Conservation (phyloP, 2,888 invertebrate species). For the Sthenelais limicola region DNA sequence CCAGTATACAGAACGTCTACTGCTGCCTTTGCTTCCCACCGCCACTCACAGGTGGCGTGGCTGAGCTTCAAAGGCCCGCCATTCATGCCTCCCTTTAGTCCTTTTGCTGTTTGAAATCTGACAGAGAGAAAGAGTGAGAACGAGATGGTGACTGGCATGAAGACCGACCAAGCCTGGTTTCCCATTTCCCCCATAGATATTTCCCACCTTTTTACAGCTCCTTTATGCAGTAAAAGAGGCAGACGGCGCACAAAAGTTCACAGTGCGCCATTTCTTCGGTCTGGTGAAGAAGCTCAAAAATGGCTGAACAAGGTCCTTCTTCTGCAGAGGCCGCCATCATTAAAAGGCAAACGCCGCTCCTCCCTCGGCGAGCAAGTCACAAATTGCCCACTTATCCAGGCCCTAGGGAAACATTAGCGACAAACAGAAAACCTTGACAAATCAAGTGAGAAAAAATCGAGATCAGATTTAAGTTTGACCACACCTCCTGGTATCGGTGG, state of each 20-base stretch:
- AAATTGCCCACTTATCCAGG: slow-evolving; percentile 33
- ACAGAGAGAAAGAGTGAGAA: background rate
- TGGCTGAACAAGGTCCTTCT: slow-evolving; percentile 12
- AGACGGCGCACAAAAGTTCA: slow-evolving; percentile 24
- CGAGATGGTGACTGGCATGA: background rate
- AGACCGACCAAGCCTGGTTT: background rate
- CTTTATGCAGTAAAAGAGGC: no score
- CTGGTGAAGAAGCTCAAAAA: slow-evolving; percentile 4
- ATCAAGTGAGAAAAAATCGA: background rate
- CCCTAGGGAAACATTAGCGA: background rate
- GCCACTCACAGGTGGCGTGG: no score
- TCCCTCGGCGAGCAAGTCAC: slow-evolving; percentile 5
- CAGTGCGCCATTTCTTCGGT: slow-evolving; percentile 13
- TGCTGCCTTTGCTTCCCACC: no score
- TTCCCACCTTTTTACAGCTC: no score
- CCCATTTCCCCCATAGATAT: no score
- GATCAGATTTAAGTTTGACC: slow-evolving; percentile 25
- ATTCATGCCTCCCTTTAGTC: no score
- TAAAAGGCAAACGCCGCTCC: slow-evolving; percentile 29
- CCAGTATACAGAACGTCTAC: no score
- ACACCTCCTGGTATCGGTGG: background rate
- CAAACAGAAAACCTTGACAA: slow-evolving; percentile 9
- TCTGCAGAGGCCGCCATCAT: slow-evolving; percentile 15
- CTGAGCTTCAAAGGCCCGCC: no score
- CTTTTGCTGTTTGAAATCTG: no score